Evolutionary conservation across 2,113 vertebrate species (phyloP), one percentile per base, ranked within the genome.

Genomic region (Python bivittatus): DNA sequence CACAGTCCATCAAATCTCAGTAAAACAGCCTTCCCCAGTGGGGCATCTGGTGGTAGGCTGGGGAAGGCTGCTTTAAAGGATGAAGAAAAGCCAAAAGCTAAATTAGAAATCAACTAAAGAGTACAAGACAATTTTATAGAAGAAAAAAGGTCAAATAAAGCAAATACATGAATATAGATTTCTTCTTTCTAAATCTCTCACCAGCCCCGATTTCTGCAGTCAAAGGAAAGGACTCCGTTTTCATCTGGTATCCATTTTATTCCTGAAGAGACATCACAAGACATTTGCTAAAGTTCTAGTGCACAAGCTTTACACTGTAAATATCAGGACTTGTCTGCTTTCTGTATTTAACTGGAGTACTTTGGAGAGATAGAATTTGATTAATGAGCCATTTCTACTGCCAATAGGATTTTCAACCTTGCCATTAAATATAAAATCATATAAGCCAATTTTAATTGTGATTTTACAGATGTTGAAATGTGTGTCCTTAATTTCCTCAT

Each of bases 201-300:
- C 99, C 99, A 99, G 96, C 99, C 99, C 29, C 99, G 98, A 96
- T 99, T 99, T 91, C 99, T 98, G 96, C 98, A 99, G 95, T 99
- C 99, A 0, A 99, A 99, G 15, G 98, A 98, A 90, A 99, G 98
- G 29, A 99, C 99, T n/a, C 99, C 99, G 0, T 99, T 99, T 95
- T 99, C 98, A 96, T 99, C 99, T 61, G 99, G 98, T 6, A 96
- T 97, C 99, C 99, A 99, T 90, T 99, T 98, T 95, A 99, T 99
- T 54, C 99, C 99, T 99, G 95, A 33, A 92, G 89, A 90, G 93
- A 89, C 44, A 95, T 94, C 83, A 86, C 93, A 95, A 61, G 4
- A 94, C 27, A 22, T 93, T 33, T 96, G 79, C 53, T 95, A n/a
- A 60, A 29, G 38, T 27, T 58, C 15, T 58, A 56, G 17, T 27